Conservation (phyloP, 2,888 invertebrate species). For the Pyrocoelia pectoralis region DNA sequence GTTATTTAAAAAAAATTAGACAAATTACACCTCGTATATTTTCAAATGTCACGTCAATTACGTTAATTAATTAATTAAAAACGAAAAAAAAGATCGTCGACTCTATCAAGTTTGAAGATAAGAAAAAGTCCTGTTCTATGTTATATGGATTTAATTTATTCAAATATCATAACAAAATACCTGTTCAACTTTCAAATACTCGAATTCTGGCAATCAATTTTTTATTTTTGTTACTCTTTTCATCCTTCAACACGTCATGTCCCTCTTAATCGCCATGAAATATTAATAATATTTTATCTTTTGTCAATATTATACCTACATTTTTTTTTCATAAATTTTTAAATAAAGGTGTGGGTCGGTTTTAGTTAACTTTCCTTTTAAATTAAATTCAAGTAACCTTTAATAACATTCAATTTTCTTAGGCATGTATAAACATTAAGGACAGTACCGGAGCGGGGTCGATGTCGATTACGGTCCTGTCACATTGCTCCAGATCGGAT, state of each 20-base stretch:
- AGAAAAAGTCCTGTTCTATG: constrained; percentile 25
- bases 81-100: neutral
- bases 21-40: neutral
- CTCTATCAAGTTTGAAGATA: constrained; percentile 10
- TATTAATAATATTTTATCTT: constrained; percentile 47
- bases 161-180: constrained; percentile 39
- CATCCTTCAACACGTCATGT: constrained; percentile 47
- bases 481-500: neutral
- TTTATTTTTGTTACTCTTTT: constrained; percentile 45
- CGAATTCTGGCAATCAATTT: constrained; percentile 46
- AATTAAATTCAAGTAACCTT: neutral
- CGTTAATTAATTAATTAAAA: neutral
- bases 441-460: neutral
- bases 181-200: constrained; percentile 43
- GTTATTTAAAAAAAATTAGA: neutral
- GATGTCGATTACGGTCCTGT: neutral
- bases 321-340: neutral
- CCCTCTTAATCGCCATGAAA: constrained; percentile 41
- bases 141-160: constrained; percentile 37
- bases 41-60: neutral
- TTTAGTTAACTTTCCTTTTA: neutral
- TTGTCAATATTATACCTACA: constrained; percentile 34
- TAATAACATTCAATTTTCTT: neutral
- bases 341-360: constrained; percentile 1
- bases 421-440: no score